These are phyloP conservation scores for Caenorhabditis imperialis DNA, from an alignment of 2,888 invertebrate species.

Conservation along the genomic window DNA sequence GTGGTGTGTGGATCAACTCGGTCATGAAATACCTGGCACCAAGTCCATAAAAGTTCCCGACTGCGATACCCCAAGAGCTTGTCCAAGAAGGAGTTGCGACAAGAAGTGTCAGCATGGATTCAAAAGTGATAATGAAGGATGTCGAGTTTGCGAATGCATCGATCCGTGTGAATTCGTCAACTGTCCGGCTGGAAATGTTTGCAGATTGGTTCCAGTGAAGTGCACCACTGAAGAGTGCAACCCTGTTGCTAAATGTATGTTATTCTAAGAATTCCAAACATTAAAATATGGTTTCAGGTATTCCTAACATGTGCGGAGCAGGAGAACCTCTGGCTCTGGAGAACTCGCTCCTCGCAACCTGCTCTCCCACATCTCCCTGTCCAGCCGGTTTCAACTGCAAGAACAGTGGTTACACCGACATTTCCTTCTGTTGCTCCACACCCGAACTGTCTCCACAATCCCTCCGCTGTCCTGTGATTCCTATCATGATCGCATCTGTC, in stretches of 20 bases:
- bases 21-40: slow-evolving; percentile 69
- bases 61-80: slow-evolving; percentile 63
- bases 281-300: slow-evolving; percentile 53
- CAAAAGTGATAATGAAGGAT: slow-evolving; percentile 70
- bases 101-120: slow-evolving; percentile 58
- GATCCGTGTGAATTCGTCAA: slow-evolving; percentile 67
- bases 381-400: slow-evolving; percentile 71
- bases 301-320: slow-evolving; percentile 67
- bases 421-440: slow-evolving; percentile 71
- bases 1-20: slow-evolving; percentile 74
- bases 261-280: background rate
- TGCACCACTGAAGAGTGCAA: slow-evolving; percentile 60
- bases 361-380: slow-evolving; percentile 60
- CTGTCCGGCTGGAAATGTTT: slow-evolving; percentile 71
- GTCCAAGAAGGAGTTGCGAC: slow-evolving; percentile 62
- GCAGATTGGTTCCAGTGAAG: slow-evolving; percentile 61
- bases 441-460: slow-evolving; percentile 43
- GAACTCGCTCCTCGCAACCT: slow-evolving; percentile 58
- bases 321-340: slow-evolving; percentile 66
- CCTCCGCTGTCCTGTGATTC: slow-evolving; percentile 48
- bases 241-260: slow-evolving; percentile 67
- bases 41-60: slow-evolving; percentile 60
- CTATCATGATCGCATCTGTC: slow-evolving; percentile 48
- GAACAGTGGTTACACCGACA: slow-evolving; percentile 62
- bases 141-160: slow-evolving; percentile 70